Percentiles rank a stretch among this genome's conserved stretches.
These are phyloP conservation scores for Idris sp. DNA, from an alignment of 1,140 invertebrate genomes.

Conservation along the genomic window DNA sequence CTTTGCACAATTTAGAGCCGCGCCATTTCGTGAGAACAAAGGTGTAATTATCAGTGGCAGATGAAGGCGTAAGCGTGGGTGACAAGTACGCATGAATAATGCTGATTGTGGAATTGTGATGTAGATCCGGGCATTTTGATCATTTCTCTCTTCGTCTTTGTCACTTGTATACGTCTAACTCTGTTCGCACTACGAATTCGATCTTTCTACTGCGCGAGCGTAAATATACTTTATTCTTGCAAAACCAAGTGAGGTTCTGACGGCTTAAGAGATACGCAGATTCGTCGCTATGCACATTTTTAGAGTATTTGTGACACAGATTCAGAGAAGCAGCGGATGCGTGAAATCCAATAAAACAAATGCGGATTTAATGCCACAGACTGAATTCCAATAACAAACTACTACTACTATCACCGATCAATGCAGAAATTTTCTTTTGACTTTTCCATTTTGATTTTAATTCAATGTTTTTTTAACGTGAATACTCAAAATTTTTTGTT, in stretches of 20 bases:
- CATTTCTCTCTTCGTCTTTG: slow-evolving; percentile 18
- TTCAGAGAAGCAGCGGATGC: slow-evolving; percentile 45
- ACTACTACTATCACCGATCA: too few relatives aligned
- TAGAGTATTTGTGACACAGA: slow-evolving; percentile 56
- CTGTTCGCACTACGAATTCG: slow-evolving; percentile 17
- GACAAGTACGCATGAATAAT: slow-evolving; percentile 55
- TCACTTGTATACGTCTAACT: not conserved
- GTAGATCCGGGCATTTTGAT: slow-evolving; percentile 47
- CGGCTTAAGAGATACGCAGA: slow-evolving; percentile 48
- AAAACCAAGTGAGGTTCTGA: slow-evolving; percentile 5
- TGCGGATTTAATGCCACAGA: slow-evolving; percentile 40
- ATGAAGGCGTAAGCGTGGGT: slow-evolving; percentile 59
- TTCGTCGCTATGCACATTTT: slow-evolving; percentile 52
- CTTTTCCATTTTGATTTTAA: slow-evolving; percentile 7
- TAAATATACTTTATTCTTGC: slow-evolving; percentile 46
- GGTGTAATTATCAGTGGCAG: slow-evolving; percentile 56
- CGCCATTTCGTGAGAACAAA: slow-evolving; percentile 50
- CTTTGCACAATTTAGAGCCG: slow-evolving; percentile 41
- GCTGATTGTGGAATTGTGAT: slow-evolving; percentile 58
- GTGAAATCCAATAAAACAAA: slow-evolving; percentile 57
- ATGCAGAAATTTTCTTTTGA: slow-evolving; percentile 26
- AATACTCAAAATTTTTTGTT: too few relatives aligned
- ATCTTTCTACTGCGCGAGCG: slow-evolving; percentile 14
- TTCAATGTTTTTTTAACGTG: too few relatives aligned
- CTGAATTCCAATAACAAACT: slow-evolving; percentile 29